Percentiles rank a stretch among this genome's conserved stretches.
phyloP scores from a whole-genome alignment of 2,113 vertebrate species.

The Chaetorhynchus papuensis region DNA sequence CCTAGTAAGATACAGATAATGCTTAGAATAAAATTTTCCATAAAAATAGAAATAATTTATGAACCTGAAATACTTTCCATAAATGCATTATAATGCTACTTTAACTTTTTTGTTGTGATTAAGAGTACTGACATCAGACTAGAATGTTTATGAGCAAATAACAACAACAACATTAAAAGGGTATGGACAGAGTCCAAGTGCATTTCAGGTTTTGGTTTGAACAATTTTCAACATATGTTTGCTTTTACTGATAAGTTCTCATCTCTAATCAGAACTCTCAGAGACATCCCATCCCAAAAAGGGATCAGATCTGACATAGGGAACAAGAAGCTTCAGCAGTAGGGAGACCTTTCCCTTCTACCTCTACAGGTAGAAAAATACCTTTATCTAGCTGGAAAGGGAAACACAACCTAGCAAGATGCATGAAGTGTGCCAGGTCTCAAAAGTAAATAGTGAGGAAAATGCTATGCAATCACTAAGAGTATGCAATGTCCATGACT shows the following conservation, averaged over 20 bases:
- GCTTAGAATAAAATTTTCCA: background rate
- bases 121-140: background rate
- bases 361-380: background rate
- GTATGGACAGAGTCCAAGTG: background rate
- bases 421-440: background rate
- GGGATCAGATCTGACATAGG: background rate
- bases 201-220: background rate
- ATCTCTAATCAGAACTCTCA: background rate
- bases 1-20: background rate
- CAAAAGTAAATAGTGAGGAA: background rate
- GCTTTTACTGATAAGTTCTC: background rate
- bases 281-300: background rate
- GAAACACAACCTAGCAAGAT: rapidly evolving
- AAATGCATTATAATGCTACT: background rate
- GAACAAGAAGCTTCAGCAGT: background rate
- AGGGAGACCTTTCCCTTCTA: background rate
- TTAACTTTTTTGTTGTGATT: background rate
- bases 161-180: background rate
- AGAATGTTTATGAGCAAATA: background rate
- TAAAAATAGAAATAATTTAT: background rate
- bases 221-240: background rate
- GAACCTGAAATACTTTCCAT: background rate
- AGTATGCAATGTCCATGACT: background rate
- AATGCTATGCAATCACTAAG: background rate
- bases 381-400: background rate